Conservation (phyloP, 1,140 invertebrate genomes). For the Portunus trituberculatus region DNA sequence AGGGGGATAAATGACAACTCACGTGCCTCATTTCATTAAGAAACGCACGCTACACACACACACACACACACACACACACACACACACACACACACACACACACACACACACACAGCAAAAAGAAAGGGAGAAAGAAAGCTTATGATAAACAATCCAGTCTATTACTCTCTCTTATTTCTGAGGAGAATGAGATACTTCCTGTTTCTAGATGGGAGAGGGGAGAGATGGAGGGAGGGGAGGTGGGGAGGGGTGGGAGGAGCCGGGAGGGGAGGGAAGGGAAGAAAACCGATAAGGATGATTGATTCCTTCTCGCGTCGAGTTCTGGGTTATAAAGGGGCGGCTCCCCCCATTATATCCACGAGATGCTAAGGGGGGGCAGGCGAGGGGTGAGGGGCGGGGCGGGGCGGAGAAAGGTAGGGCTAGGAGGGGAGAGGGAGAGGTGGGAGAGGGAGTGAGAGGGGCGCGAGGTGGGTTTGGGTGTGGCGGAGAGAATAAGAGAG, state of each 20-base stretch:
- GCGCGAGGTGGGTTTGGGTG: background rate
- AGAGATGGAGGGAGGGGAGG: background rate
- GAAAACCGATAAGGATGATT: conserved; percentile 22
- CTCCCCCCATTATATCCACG: conserved; percentile 10
- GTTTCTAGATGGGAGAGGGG: conserved; percentile 17
- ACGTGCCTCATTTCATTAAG: conserved; percentile 20
- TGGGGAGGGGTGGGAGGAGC: background rate
- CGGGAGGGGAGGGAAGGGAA: background rate
- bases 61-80: conserved; percentile 11
- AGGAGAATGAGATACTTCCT: background rate
- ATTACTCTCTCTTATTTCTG: conserved; percentile 23
- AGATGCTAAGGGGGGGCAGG: background rate
- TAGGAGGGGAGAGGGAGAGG: background rate
- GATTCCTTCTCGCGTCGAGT: conserved; percentile 7
- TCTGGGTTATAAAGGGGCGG: conserved; percentile 20
- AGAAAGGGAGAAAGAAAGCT: background rate
- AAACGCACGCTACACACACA: background rate
- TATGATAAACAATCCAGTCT: background rate
- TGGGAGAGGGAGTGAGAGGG: too few relatives aligned
- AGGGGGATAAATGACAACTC: background rate
- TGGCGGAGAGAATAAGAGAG: background rate
- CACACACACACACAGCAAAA: background rate
- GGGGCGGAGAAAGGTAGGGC: background rate
- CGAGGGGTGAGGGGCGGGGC: background rate
- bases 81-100: background rate